phyloP scores from a whole-genome alignment of 2,888 invertebrate species.

The Capitulum mitella region DNA sequence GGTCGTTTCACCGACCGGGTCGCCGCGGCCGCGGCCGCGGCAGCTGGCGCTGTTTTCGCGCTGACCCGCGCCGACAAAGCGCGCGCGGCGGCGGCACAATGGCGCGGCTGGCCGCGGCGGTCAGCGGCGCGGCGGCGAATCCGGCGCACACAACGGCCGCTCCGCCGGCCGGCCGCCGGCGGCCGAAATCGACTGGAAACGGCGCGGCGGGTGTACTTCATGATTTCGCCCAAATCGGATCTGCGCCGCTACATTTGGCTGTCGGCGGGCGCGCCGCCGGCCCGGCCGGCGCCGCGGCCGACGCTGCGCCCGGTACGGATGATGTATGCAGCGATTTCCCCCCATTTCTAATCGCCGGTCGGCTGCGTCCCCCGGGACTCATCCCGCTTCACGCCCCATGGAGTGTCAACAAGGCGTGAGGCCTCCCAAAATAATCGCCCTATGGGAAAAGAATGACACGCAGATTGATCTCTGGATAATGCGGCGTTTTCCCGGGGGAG shows the following conservation, averaged over 20 bases:
- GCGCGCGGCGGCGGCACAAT: neutral
- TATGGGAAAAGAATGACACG: neutral
- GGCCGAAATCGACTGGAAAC: neutral
- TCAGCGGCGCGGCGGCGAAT: neutral
- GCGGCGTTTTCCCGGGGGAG: neutral
- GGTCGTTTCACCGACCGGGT: too few relatives aligned
- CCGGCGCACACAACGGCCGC: neutral
- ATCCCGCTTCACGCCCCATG: constrained; percentile 3
- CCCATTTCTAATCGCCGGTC: neutral
- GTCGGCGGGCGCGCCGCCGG: neutral
- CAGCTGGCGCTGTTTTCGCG: neutral
- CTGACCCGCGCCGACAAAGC: too few relatives aligned
- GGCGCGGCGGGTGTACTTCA: neutral
- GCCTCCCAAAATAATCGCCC: constrained; percentile 4
- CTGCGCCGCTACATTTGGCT: neutral
- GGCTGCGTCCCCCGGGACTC: neutral
- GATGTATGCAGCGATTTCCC: constrained; percentile 1
- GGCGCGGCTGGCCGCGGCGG: neutral
- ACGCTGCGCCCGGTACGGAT: neutral
- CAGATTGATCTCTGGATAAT: neutral
- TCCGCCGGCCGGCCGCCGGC: too few relatives aligned
- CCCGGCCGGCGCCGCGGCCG: neutral
- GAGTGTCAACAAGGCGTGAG: constrained; percentile 17
- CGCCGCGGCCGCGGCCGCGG: too few relatives aligned
- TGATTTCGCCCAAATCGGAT: neutral